Evolutionary conservation across 2,113 vertebrate species (phyloP).

Genomic region (Strigops habroptila): DNA sequence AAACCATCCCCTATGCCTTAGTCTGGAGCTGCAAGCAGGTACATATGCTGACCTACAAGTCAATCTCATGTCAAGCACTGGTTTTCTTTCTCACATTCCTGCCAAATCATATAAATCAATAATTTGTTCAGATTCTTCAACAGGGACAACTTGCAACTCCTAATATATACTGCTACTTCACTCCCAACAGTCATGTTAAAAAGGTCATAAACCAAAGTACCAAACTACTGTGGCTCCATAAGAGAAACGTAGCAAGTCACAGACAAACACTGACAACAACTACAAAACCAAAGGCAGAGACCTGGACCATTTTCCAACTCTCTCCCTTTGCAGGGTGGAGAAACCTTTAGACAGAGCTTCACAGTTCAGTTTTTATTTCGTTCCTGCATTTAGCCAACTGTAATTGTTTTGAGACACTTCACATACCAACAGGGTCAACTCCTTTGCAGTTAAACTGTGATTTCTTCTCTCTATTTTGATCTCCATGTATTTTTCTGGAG

Average conservation of each 20-base stretch:
- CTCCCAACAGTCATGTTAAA: background rate
- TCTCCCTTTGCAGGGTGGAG: background rate
- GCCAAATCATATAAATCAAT: background rate
- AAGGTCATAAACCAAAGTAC: background rate
- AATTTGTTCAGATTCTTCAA: background rate
- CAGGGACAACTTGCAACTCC: background rate
- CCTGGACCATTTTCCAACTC: background rate
- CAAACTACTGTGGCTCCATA: rapidly evolving
- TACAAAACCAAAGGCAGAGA: background rate
- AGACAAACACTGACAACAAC: background rate
- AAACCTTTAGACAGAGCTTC: background rate
- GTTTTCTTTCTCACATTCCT: background rate
- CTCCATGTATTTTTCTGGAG: background rate
- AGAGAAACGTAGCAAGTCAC: background rate
- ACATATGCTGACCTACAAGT: rapidly evolving
- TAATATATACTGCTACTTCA: background rate
- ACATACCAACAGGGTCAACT: background rate
- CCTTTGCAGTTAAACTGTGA: rapidly evolving
- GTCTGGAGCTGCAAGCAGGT: background rate
- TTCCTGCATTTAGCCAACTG: background rate
- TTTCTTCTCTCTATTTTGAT: background rate
- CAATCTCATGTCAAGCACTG: background rate
- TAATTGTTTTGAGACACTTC: background rate
- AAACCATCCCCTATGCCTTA: background rate
- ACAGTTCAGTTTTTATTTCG: rapidly evolving